phyloP scores from a whole-genome alignment of 2,113 vertebrate species.

The Heterocephalus glaber region DNA sequence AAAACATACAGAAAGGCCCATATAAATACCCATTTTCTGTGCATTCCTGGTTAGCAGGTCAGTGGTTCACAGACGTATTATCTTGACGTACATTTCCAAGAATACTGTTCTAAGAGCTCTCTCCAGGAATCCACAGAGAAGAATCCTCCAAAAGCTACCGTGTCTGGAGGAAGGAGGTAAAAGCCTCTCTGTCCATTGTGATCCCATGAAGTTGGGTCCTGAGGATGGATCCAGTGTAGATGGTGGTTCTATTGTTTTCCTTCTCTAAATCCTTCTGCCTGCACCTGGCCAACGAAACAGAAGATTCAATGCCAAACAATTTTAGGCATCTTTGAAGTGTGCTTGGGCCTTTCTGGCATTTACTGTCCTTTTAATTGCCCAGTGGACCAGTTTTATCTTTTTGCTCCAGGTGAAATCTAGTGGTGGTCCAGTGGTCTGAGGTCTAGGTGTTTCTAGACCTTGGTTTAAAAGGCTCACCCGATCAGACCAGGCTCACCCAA shows the following conservation, averaged over 20 bases:
- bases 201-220: too few species aligned
- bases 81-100: neutral
- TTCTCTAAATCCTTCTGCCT: neutral
- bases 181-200: neutral
- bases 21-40: neutral
- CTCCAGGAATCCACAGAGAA: neutral
- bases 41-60: neutral
- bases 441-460: neutral
- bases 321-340: neutral
- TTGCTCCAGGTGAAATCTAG: neutral
- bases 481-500: neutral
- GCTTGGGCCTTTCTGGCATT: neutral
- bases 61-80: too few species aligned
- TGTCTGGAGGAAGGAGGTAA: neutral
- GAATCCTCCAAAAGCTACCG: neutral
- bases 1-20: neutral
- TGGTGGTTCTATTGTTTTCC: neutral
- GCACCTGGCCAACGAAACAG: neutral
- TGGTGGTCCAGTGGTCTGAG: neutral
- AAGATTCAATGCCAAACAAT: neutral
- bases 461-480: neutral
- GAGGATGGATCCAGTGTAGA: neutral
- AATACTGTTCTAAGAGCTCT: neutral
- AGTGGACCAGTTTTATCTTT: neutral
- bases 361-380: neutral